Conservation (phyloP, 1,140 invertebrate genomes). For the Artemia franciscana region DNA sequence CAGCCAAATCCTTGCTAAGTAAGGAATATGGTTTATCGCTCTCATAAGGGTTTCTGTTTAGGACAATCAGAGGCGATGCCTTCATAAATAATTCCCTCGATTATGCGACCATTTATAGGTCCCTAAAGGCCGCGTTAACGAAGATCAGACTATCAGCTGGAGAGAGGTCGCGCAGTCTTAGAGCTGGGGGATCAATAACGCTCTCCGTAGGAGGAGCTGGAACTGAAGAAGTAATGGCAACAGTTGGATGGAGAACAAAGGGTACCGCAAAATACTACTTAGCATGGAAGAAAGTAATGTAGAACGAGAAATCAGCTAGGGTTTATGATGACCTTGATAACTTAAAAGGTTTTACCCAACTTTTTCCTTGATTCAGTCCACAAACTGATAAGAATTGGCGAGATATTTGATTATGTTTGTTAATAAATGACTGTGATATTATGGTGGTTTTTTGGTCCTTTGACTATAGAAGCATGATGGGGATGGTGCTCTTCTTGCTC, state of each 20-base stretch:
- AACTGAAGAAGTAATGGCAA: background rate
- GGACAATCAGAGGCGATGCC: background rate
- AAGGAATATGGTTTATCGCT: background rate
- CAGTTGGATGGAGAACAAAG: background rate
- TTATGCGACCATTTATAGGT: background rate
- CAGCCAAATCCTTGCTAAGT: too few species aligned
- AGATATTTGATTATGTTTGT: too few species aligned
- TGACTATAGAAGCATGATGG: too few species aligned
- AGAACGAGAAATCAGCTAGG: background rate
- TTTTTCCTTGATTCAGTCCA: background rate
- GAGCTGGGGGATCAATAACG: background rate
- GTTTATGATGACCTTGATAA: background rate
- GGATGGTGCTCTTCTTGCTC: too few species aligned
- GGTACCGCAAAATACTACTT: background rate
- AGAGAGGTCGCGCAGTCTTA: background rate
- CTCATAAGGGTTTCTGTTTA: background rate
- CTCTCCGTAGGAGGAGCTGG: background rate
- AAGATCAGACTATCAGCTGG: background rate
- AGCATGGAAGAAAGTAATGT: background rate
- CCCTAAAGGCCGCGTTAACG: background rate
- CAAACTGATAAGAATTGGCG: too few species aligned
- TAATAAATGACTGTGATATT: too few species aligned
- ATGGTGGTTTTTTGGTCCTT: too few species aligned
- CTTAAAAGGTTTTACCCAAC: background rate
- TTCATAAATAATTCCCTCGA: background rate